phyloP scores from a whole-genome alignment of 1,140 invertebrate species.

The Caenorhabditis brenneri region DNA sequence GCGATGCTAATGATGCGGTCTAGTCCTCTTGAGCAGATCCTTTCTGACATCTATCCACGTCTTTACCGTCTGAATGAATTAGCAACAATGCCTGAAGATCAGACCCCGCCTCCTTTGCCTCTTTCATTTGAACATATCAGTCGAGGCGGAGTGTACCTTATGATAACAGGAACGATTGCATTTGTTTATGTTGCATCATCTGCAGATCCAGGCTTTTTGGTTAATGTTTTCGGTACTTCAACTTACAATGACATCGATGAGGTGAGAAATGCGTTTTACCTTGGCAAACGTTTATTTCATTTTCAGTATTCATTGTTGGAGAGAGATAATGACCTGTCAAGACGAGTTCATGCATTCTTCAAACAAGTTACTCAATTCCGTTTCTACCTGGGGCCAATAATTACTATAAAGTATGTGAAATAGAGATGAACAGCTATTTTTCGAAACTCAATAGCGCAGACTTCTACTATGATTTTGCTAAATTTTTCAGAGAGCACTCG shows the following conservation, averaged over 20 bases:
- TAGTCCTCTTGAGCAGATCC: slow-evolving; percentile 81
- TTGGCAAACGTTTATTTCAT: background rate
- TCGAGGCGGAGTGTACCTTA: slow-evolving; percentile 85
- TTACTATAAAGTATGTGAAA: slow-evolving; percentile 83
- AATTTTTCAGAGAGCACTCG: slow-evolving; percentile 82
- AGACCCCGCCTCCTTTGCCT: slow-evolving; percentile 74
- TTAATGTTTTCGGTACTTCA: slow-evolving; percentile 41
- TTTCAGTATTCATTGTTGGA: slow-evolving; percentile 32
- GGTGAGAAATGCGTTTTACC: background rate
- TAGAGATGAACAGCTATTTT: too few species aligned
- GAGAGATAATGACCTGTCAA: slow-evolving; percentile 15
- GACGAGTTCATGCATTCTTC: slow-evolving; percentile 40
- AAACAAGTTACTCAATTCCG: slow-evolving; percentile 41
- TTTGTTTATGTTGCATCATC: slow-evolving; percentile 85
- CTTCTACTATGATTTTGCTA: too few species aligned
- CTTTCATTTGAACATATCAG: slow-evolving; percentile 80
- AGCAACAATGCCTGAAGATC: slow-evolving; percentile 72
- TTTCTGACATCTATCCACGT: slow-evolving; percentile 88
- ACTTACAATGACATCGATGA: slow-evolving; percentile 47
- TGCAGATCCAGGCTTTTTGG: slow-evolving; percentile 75
- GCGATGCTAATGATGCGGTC: slow-evolving; percentile 93
- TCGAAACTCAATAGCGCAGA: too few species aligned
- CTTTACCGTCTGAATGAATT: slow-evolving; percentile 84
- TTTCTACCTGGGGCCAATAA: slow-evolving; percentile 77
- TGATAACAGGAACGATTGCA: slow-evolving; percentile 85